These are phyloP conservation scores for Eupithecia pulchellata DNA, from an alignment of 2,888 invertebrate genomes.

Conservation along the genomic window DNA sequence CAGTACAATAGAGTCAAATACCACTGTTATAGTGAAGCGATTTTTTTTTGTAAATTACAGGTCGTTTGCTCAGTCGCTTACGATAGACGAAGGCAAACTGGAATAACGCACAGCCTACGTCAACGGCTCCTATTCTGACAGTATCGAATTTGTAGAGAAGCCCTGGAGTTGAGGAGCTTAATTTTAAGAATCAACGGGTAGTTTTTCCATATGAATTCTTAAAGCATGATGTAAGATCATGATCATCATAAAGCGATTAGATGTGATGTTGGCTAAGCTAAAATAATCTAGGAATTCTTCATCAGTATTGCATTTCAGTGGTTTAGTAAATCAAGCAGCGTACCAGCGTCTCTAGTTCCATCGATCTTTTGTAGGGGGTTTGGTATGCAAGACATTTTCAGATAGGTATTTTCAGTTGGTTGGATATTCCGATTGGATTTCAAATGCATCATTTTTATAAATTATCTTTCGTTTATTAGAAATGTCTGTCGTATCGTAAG, in stretches of 20 bases:
- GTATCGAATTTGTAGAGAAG: not conserved
- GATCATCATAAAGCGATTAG: not conserved
- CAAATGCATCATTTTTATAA: constrained; percentile 24
- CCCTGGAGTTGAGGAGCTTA: not conserved
- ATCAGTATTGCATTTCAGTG: not conserved
- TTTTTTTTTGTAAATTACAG: not conserved
- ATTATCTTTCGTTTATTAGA: constrained; percentile 41
- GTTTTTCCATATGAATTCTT: not conserved
- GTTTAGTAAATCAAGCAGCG: not conserved
- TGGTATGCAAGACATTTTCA: constrained; percentile 5
- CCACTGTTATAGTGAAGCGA: too few species aligned
- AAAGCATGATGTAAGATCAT: not conserved
- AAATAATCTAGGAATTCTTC: not conserved
- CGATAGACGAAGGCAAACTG: not conserved
- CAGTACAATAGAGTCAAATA: too few species aligned
- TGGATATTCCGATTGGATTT: constrained; percentile 12
- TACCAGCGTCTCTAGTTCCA: not conserved
- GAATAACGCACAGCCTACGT: not conserved
- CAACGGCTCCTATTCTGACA: not conserved
- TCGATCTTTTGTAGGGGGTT: constrained; percentile 6
- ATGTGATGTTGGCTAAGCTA: not conserved
- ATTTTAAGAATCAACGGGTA: not conserved
- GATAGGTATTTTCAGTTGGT: constrained; percentile 5
- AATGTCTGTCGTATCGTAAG: constrained; percentile 25
- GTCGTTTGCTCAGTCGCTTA: not conserved